A percentile compares a stretch with the other conserved stretches of the same genome.
phyloP scores from a whole-genome alignment of 2,797 vertebrate genomes.

The Poecile montanus region DNA sequence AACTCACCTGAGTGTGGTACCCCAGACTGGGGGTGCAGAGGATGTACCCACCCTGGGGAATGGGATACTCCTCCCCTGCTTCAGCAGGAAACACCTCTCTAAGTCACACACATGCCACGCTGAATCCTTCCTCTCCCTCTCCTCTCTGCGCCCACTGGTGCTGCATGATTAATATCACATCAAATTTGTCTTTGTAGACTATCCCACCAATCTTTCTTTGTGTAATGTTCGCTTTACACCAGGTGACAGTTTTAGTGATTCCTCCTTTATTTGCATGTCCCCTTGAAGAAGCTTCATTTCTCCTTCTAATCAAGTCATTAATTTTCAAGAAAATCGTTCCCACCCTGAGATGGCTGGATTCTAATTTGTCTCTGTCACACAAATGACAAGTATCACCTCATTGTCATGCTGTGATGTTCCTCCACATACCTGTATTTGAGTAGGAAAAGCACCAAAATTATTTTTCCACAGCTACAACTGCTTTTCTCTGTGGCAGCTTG shows the following conservation, averaged over 20 bases:
- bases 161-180: constrained; percentile 57
- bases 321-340: constrained; percentile 57
- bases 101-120: rapidly evolving
- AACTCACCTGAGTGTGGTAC: background rate
- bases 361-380: constrained; percentile 62
- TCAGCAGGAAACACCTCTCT: background rate
- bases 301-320: constrained; percentile 70
- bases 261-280: constrained; percentile 68
- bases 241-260: constrained; percentile 63
- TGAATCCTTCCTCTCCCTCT: background rate
- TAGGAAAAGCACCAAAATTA: constrained; percentile 16
- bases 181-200: constrained; percentile 30
- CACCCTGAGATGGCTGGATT: constrained; percentile 37
- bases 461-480: background rate
- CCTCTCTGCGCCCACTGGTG: background rate
- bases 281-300: constrained; percentile 64
- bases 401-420: constrained; percentile 31
- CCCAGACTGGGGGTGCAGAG: background rate
- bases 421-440: background rate
- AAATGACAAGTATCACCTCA: constrained; percentile 48
- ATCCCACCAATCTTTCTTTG: constrained; percentile 41
- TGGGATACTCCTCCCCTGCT: background rate
- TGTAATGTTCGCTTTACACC: constrained; percentile 46
- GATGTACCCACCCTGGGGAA: rapidly evolving
- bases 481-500: background rate